A percentile compares a stretch with the other conserved stretches of the same genome.
Evolutionary conservation across 2,888 invertebrate species (phyloP).

Genomic region (Drosophila engyochracea): DNA sequence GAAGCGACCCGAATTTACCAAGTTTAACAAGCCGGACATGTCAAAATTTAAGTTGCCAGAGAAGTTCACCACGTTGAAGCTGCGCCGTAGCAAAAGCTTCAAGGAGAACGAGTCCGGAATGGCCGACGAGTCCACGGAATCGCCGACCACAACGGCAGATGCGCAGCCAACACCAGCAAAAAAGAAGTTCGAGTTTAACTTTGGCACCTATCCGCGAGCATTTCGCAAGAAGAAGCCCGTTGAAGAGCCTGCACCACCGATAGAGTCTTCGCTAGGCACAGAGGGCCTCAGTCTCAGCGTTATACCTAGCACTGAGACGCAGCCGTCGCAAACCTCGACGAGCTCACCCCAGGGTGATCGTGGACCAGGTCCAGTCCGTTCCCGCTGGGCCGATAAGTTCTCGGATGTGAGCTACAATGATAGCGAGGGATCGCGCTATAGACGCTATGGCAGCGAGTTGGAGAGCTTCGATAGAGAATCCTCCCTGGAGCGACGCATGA

Average conservation of each 20-base stretch:
- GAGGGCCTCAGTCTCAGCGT: conserved; percentile 82
- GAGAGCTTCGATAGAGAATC: conserved; percentile 85
- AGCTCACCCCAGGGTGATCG: conserved; percentile 88
- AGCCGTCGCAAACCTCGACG: conserved; percentile 89
- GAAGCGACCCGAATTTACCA: conserved; percentile 85
- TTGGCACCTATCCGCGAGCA: conserved; percentile 92
- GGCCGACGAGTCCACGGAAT: conserved; percentile 55
- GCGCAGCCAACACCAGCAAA: conserved; percentile 77
- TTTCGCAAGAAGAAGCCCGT: conserved; percentile 85
- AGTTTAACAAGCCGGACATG: conserved; percentile 87
- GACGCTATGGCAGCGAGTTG: conserved; percentile 84
- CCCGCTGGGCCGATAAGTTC: conserved; percentile 86
- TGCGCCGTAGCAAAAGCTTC: conserved; percentile 85
- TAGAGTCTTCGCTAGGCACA: conserved; percentile 77
- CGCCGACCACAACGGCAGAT: conserved; percentile 39
- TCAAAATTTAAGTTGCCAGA: conserved; percentile 89
- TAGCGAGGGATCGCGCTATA: conserved; percentile 85
- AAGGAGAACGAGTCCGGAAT: conserved; percentile 80
- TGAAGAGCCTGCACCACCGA: conserved; percentile 57
- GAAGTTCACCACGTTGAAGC: conserved; percentile 88
- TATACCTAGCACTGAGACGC: conserved; percentile 87
- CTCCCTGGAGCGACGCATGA: conserved; percentile 85
- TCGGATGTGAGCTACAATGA: conserved; percentile 86
- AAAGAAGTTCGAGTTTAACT: conserved; percentile 90
- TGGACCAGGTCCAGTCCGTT: conserved; percentile 86